These are phyloP conservation scores for Bettongia penicillata DNA, from an alignment of 2,113 vertebrate genomes.

Conservation along the genomic window DNA sequence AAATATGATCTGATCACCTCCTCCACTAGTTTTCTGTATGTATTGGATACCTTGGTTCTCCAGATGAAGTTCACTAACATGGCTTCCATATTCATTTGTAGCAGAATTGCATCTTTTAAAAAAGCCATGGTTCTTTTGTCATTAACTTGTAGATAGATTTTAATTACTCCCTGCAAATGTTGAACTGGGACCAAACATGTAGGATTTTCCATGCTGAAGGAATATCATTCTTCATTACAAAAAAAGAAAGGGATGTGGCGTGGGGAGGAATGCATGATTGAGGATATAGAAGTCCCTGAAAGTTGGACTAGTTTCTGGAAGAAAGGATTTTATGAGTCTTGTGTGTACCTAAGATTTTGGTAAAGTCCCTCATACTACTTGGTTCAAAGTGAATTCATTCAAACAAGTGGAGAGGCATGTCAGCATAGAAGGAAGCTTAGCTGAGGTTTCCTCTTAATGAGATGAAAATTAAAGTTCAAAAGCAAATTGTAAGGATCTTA, in stretches of 20 bases:
- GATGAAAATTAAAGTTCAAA: slow-evolving; percentile 62
- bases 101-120: slow-evolving; percentile 55
- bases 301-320: neutral
- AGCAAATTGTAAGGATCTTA: slow-evolving; percentile 22
- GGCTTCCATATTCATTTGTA: slow-evolving; percentile 51
- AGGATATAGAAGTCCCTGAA: slow-evolving; percentile 36
- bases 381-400: slow-evolving; percentile 1
- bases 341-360: neutral
- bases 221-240: slow-evolving; percentile 50
- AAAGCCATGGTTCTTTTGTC: slow-evolving; percentile 57
- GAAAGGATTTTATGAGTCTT: neutral
- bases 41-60: neutral
- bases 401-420: neutral
- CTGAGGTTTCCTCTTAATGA: slow-evolving; percentile 32
- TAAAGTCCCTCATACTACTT: neutral
- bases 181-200: slow-evolving; percentile 57
- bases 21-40: slow-evolving; percentile 40
- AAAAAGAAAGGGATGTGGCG: no score
- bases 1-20: slow-evolving; percentile 46
- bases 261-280: neutral
- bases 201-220: slow-evolving; percentile 68
- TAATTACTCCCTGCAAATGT: slow-evolving; percentile 70
- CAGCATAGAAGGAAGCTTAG: neutral
- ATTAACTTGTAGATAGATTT: slow-evolving; percentile 48
- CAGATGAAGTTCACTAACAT: neutral